Evolutionary conservation across 2,113 vertebrate species (phyloP), one percentile per base, ranked within the genome.

Genomic region (Pan troglodytes): DNA sequence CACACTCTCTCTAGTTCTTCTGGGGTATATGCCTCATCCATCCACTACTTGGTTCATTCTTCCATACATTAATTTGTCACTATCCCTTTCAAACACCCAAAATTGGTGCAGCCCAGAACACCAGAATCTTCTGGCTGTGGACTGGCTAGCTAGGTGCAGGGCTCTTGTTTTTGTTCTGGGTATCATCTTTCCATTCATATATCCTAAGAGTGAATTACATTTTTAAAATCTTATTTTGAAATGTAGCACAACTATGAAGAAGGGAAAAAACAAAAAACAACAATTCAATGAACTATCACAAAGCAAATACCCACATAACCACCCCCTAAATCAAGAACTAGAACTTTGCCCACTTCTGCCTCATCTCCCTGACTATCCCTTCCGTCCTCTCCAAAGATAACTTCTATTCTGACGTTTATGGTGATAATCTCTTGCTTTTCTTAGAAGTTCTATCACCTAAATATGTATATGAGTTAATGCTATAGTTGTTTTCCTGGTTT

Each of bases 161-260:
- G 30, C 8, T 61, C 30, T 78, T 22, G 12, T 70, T 67, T 68
- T 55, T 45, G 20, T 35, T 79, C 52, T 73, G 79, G 57, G 67
- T 38, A 38, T 76, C 8, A 1, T 12, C 35, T n/a, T 38, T 91
- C 82, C 8, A 50, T 14, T 16, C 27, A 48, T 76, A 70, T 1
- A 17, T n/a, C 76, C 76, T 70, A 23, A 80, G 79, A 85, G 43
- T 16, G 40, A 9, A 35, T 52, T 40, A 16, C 1, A n/a, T 17
- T 40, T 55, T 73, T 32, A 8, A 94, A 68, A 57, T 40, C 73
- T 84, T 45, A 55, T 14, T 87, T 88, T 68, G n/a, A 93, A 95
- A 85, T 59, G 6, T 76, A 75, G 40, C 57, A 73, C 40, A 76
- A 7, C 38, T 2, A 35, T 1, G 30, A 17, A 73, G 85, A 59